These are phyloP conservation scores for Leptopilina boulardi DNA, from an alignment of 1,140 invertebrate species.

Conservation along the genomic window DNA sequence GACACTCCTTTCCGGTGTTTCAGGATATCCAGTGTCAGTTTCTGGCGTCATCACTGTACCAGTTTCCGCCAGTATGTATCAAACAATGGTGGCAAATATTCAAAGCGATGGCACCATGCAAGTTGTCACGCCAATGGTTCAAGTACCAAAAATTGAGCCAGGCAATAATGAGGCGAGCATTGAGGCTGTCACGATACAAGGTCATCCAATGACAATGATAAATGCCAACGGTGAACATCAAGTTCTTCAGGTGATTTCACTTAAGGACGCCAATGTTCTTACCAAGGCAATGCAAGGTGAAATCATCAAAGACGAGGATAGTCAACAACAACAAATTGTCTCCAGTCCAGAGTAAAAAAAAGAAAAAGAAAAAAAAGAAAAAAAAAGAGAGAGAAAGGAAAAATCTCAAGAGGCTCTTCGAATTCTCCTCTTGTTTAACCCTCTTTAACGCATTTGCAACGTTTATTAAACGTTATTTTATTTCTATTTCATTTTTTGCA, in stretches of 20 bases:
- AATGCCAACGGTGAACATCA: slow-evolving; percentile 85
- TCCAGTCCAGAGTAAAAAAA: slow-evolving; percentile 71
- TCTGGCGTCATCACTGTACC: slow-evolving; percentile 97
- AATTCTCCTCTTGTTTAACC: neutral
- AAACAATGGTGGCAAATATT: slow-evolving; percentile 95
- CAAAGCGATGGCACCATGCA: slow-evolving; percentile 87
- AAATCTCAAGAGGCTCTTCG: neutral
- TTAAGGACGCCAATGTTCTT: slow-evolving; percentile 87
- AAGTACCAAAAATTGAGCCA: slow-evolving; percentile 83
- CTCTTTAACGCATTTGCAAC: too few species aligned
- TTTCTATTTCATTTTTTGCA: too few species aligned
- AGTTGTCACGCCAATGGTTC: slow-evolving; percentile 88
- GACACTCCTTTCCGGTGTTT: slow-evolving; percentile 68
- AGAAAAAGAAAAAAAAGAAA: slow-evolving; percentile 11
- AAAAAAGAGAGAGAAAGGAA: too few species aligned
- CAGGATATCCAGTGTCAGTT: slow-evolving; percentile 90
- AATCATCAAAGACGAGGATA: slow-evolving; percentile 75
- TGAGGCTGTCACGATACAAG: slow-evolving; percentile 79
- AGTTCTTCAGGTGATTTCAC: slow-evolving; percentile 87
- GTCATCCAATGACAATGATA: slow-evolving; percentile 86
- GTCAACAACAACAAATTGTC: slow-evolving; percentile 70
- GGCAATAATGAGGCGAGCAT: slow-evolving; percentile 83
- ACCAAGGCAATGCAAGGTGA: slow-evolving; percentile 86
- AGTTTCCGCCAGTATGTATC: slow-evolving; percentile 96
- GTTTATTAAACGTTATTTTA: too few species aligned